Evolutionary conservation across 2,888 invertebrate genomes (phyloP), one percentile per base, ranked within the genome.

Genomic region (Melieria picta): DNA sequence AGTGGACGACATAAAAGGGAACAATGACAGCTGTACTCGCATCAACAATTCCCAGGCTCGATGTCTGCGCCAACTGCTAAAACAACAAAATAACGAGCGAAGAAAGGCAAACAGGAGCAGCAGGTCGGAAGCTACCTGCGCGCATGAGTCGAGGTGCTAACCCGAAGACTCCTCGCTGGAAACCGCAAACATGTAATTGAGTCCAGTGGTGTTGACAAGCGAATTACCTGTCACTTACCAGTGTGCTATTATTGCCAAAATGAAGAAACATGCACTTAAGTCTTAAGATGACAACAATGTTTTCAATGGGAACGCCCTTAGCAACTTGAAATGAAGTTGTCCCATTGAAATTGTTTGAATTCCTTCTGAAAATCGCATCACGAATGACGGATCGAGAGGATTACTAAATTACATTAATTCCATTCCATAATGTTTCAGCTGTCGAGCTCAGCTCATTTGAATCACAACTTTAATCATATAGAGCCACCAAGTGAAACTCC

Each of bases 11-110:
- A 16, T 57, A 16, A 11, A 11, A 57, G 7, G 9, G 5, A 64
- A 72, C 75, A 76, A 77, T 79, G 78, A 79, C 81, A 80, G 80
- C 81, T 80, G 80, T 76, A 77, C 75, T 79, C 74, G 76, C 74
- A 79, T 69, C 73, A 60, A 73, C 69, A 69, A 69, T 5, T 70
- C 71, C 62, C 55, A 64, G 56, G 68, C 45, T 61, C 68, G 75
- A 63, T 74, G 74, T 72, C 60, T 62, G 47, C 63, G 71, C 56
- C 30, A 69, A 73, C 68, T 65, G 56, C 73, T 66, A 68, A 48
- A 48, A 48, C 46, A 45, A 30, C 30, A 30, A 30, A 30, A 30
- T 30, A 30, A 30, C 30, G 30, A 30, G 30, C 30, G 30, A 30
- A 30, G 30, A 30, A 30, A 52, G 52, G 56, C 58, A 55, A 57